These are phyloP conservation scores for Melikaiella ostensackeni DNA, from an alignment of 2,888 invertebrate species.

Conservation along the genomic window DNA sequence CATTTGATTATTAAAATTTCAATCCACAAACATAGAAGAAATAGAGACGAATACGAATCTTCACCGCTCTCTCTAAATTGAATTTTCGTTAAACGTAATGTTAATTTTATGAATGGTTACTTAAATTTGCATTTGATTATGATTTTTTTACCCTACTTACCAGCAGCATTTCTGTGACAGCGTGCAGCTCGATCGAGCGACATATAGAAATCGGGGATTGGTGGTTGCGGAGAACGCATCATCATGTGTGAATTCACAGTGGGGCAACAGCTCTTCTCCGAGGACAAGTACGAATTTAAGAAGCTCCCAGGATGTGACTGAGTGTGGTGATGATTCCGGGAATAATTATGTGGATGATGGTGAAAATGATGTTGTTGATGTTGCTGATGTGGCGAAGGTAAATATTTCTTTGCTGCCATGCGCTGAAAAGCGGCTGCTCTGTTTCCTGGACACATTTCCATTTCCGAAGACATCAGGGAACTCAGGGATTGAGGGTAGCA, in stretches of 20 bases:
- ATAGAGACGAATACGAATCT: too few species aligned
- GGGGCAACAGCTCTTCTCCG: constrained; percentile 64
- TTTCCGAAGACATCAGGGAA: constrained; percentile 60
- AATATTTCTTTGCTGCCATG: constrained; percentile 66
- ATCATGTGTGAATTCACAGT: constrained; percentile 56
- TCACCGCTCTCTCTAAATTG: too few species aligned
- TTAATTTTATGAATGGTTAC: too few species aligned
- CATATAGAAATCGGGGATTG: constrained; percentile 59
- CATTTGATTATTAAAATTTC: too few species aligned
- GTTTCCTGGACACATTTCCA: constrained; percentile 62
- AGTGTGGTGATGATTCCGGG: constrained; percentile 41
- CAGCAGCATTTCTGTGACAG: constrained; percentile 83
- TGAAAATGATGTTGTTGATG: constrained; percentile 60
- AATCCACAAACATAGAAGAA: too few species aligned
- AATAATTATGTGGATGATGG: constrained; percentile 58
- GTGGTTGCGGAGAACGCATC: constrained; percentile 46
- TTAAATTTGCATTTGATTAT: constrained; percentile 37
- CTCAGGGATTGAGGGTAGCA: constrained; percentile 61
- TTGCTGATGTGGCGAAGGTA: constrained; percentile 60
- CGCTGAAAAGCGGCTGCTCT: constrained; percentile 63
- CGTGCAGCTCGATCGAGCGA: constrained; percentile 82
- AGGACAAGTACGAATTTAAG: constrained; percentile 54
- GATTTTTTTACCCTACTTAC: constrained; percentile 70
- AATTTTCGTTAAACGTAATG: too few species aligned
- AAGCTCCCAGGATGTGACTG: constrained; percentile 51